Evolutionary conservation across 2,797 vertebrate species (phyloP).

Genomic region (Pachyuromys duprasi): DNA sequence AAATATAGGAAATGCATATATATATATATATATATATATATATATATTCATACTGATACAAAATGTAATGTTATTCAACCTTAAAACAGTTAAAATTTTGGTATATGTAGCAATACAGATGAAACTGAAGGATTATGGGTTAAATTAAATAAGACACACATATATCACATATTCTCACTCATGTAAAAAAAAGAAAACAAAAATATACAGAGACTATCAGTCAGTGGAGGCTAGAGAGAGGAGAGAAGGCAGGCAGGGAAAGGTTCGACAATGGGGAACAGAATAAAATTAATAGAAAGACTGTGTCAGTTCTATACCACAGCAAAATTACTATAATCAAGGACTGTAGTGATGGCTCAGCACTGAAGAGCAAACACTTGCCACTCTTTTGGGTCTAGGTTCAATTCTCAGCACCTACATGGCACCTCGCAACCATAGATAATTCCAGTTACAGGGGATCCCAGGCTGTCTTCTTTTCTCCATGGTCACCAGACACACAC

Average conservation of each 20-base stretch:
- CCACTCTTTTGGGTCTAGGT: background rate
- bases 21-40: too few species aligned
- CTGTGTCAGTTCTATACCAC: background rate
- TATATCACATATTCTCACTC: background rate
- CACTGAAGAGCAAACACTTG: background rate
- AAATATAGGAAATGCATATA: too few species aligned
- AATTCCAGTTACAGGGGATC: background rate
- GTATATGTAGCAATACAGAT: background rate
- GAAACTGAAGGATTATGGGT: background rate
- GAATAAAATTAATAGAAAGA: background rate
- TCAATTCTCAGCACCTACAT: background rate
- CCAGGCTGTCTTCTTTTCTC: background rate
- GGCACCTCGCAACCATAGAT: too few species aligned
- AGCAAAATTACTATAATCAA: background rate
- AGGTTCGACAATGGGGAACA: background rate
- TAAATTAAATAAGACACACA: background rate
- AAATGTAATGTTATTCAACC: background rate
- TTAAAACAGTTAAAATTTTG: background rate
- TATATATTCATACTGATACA: too few species aligned
- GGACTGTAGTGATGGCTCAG: background rate
- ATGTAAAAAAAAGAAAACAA: background rate
- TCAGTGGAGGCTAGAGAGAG: background rate
- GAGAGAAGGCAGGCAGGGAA: background rate
- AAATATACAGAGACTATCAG: too few species aligned
- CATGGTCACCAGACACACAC: background rate